Evolutionary conservation across 2,797 vertebrate species (phyloP).

Genomic region (Girardinus metallicus): DNA sequence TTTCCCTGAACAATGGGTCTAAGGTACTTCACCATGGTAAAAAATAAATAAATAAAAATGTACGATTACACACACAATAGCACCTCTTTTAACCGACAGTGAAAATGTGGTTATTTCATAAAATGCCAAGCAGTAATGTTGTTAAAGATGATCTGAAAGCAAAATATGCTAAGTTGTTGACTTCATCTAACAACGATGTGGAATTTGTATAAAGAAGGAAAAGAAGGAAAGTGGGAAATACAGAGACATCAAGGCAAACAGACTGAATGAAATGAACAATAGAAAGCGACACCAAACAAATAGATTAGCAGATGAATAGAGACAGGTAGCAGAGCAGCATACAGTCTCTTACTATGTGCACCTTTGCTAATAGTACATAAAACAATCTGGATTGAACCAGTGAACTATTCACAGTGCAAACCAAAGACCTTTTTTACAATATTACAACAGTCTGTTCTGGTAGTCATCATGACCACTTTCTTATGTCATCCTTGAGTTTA

Average conservation of each 20-base stretch:
- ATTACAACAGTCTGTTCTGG: not conserved
- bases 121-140: slow-evolving; percentile 22
- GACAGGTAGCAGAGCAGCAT: slow-evolving; percentile 41
- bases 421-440: slow-evolving; percentile 19
- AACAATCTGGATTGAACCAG: slow-evolving; percentile 5
- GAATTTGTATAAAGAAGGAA: not conserved
- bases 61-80: slow-evolving; percentile 9
- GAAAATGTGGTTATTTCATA: slow-evolving; percentile 19
- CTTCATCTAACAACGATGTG: slow-evolving; percentile 17
- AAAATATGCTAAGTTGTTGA: slow-evolving; percentile 14
- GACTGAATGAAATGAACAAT: slow-evolving; percentile 25
- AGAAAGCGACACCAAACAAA: slow-evolving; percentile 46
- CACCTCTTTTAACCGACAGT: slow-evolving; percentile 15
- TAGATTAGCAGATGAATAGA: slow-evolving; percentile 41
- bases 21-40: slow-evolving; percentile 39
- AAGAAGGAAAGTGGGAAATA: slow-evolving; percentile 29
- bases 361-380: not conserved
- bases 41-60: slow-evolving; percentile 11
- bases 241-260: slow-evolving; percentile 15
- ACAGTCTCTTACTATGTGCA: slow-evolving; percentile 22
- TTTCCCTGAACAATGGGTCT: slow-evolving; percentile 25
- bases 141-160: slow-evolving; percentile 22
- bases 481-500: not conserved
- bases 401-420: slow-evolving; percentile 2
- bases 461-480: not conserved